A percentile compares a stretch with the other conserved stretches of the same genome.
phyloP scores from a whole-genome alignment of 2,797 vertebrate species.

The Phyllotis vaccarum region DNA sequence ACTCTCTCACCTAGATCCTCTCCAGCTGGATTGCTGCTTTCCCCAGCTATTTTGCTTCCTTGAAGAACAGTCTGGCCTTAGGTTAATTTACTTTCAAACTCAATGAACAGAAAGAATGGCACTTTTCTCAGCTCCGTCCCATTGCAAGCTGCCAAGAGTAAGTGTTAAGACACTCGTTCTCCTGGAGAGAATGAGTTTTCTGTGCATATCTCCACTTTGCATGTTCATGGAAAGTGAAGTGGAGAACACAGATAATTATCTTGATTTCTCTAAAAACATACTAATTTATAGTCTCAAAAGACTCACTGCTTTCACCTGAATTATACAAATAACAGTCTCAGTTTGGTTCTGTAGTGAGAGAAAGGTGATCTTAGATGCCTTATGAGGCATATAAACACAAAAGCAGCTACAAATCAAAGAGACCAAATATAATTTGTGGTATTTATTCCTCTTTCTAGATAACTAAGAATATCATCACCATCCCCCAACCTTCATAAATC shows the following conservation, averaged over 20 bases:
- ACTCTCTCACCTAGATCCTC: neutral
- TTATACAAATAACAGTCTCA: neutral
- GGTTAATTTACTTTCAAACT: constrained; percentile 36
- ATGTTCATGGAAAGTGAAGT: neutral
- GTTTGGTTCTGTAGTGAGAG: neutral
- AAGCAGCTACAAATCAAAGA: neutral
- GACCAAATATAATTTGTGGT: neutral
- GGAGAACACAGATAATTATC: neutral
- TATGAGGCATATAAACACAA: neutral
- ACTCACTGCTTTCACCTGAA: constrained; percentile 19
- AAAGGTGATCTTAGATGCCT: neutral
- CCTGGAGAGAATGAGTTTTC: neutral
- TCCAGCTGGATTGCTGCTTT: neutral
- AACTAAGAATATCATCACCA: neutral
- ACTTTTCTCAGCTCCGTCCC: neutral
- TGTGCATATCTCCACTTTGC: neutral
- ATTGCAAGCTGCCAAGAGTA: neutral
- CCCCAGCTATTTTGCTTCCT: neutral
- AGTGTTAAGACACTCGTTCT: neutral
- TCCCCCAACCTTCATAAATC: neutral
- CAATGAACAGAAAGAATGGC: neutral
- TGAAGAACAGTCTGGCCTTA: neutral
- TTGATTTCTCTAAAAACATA: constrained; percentile 30
- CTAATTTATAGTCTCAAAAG: constrained; percentile 36
- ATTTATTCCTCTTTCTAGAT: neutral